Base-by-base conservation (phyloP, 1,140 invertebrate genomes). In the Trinorchestia longiramus region DNA sequence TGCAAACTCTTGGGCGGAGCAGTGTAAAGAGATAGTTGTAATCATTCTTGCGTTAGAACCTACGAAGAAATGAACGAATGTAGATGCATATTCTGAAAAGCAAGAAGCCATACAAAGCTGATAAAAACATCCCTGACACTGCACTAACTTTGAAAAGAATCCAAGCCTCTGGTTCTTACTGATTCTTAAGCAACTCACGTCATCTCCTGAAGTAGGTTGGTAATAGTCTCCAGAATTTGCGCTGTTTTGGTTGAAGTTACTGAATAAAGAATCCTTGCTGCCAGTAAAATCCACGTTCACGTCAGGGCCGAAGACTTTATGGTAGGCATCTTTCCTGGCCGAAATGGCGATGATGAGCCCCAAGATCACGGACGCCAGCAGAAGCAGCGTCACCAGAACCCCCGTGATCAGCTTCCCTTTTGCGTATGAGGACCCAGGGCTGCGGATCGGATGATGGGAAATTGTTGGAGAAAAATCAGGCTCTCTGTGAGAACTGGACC, bases 261-360 rank as follows among this genome's bases (percentile, higher is more conserved):
- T 28, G 3, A 28, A 77, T 15, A 77, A 77, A 28, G 11, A 15
- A 77, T 77, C 36, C 28, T 77, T 77, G 15, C 28, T 36, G 1
- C 28, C 62, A 3, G 28, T 77, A 36, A 77, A 77, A 77, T 77
- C 28, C 62, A 36, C 8, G 88, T 90, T 44, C 8, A 36, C 1
- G 40, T 94, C 43, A 36, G 92, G 44, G 41, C 92, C 92, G 44
- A 94, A 94, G 19, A 94, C 36, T 45, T 94, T 94, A 11, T 11
- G 44, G 36, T 94, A 94, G 43, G 43, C 44, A 44, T 44, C 36
- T 43, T 47, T 42, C 40, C 44, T 8, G 40, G 92, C 43, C 43
- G 92, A 94, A 42, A 94, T n/a, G 44, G 92, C 17, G 92, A 94
- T 47, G 43, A 94, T 43, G 36, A 94, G 41, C 43, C 92, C 92